These are phyloP conservation scores for Deroplatys truncata DNA, from an alignment of 2,888 invertebrate species.

Conservation along the genomic window DNA sequence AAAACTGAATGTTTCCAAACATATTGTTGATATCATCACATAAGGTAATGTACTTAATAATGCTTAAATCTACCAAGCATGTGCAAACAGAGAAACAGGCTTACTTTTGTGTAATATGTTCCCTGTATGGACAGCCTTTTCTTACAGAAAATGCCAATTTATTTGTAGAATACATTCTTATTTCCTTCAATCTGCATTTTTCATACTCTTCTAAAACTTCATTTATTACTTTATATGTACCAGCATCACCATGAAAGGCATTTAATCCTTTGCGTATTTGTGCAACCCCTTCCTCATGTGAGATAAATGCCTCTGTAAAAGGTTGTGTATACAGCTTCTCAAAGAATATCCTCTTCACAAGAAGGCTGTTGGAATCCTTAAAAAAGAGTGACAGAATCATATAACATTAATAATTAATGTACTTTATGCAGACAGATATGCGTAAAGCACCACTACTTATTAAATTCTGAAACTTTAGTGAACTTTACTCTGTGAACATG, in stretches of 20 bases:
- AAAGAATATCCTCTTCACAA: not conserved
- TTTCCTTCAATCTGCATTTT: constrained; percentile 5
- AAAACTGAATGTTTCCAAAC: too few species aligned
- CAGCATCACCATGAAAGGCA: constrained; percentile 10
- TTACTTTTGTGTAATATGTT: not conserved
- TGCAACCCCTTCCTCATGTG: not conserved
- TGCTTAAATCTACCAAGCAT: not conserved
- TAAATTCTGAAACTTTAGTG: too few species aligned
- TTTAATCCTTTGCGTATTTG: not conserved
- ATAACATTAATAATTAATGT: too few species aligned
- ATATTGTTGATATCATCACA: too few species aligned
- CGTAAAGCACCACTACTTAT: too few species aligned
- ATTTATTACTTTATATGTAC: constrained; percentile 6
- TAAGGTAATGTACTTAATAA: too few species aligned
- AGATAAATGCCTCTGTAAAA: not conserved
- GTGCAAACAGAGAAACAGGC: not conserved
- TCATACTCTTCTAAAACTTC: constrained; percentile 12
- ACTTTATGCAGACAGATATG: too few species aligned
- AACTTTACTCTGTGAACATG: too few species aligned
- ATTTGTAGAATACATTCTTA: not conserved
- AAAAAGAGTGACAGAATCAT: not conserved
- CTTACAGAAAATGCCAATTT: not conserved
- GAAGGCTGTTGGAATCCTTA: not conserved
- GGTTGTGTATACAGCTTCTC: not conserved
- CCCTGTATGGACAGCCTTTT: not conserved